Conservation (phyloP, 2,888 invertebrate genomes). For the Lithophane leautieri region DNA sequence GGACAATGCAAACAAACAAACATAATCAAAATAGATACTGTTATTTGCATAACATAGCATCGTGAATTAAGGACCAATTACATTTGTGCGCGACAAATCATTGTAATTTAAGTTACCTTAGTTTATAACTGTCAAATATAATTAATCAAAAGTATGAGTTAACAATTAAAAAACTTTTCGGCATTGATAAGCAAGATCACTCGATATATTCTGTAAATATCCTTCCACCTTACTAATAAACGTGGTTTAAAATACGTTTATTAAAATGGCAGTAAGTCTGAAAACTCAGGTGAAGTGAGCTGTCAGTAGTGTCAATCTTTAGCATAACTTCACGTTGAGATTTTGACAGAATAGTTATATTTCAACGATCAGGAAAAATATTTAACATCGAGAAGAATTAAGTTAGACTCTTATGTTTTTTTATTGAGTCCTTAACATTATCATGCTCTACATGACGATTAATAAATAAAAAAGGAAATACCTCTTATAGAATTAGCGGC, state of each 20-base stretch:
- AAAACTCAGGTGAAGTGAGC: not conserved
- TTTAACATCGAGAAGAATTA: not conserved
- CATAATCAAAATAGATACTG: constrained; percentile 40
- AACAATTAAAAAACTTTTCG: not conserved
- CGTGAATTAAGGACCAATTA: constrained; percentile 35
- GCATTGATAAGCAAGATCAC: not conserved
- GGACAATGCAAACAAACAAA: constrained; percentile 51
- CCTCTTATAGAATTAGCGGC: constrained; percentile 93
- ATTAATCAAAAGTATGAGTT: not conserved
- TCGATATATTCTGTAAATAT: not conserved
- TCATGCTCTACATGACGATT: not conserved
- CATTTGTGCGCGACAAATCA: constrained; percentile 6
- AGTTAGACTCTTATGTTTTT: not conserved
- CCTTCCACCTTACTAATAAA: too few relatives aligned
- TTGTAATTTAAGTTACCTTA: not conserved
- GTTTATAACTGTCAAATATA: not conserved
- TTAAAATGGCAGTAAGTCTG: too few relatives aligned
- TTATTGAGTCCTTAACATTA: not conserved
- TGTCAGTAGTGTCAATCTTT: not conserved
- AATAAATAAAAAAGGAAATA: constrained; percentile 73
- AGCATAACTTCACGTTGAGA: not conserved
- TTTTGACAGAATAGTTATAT: not conserved
- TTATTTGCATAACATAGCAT: constrained; percentile 58
- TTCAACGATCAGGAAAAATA: not conserved
- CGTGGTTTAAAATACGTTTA: too few relatives aligned